Conservation (phyloP, 2,797 vertebrate genomes). For the Sebastes wilsoni region DNA sequence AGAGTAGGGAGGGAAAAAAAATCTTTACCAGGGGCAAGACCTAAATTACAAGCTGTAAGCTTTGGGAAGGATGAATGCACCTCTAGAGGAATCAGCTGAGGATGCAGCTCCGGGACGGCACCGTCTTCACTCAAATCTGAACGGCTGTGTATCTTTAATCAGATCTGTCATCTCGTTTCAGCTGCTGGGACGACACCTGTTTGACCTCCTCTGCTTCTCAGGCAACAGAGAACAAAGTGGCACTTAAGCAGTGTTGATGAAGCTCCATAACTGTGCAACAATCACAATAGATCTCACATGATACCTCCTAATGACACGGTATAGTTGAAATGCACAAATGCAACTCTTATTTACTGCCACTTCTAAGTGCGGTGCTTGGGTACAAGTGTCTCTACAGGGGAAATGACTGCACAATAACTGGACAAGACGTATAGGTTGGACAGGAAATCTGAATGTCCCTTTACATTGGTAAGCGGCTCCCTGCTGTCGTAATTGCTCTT, state of each 20-base stretch:
- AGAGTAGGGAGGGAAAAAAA: conserved; percentile 11
- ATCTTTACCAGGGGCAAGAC: conserved; percentile 28
- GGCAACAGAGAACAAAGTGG: conserved; percentile 24
- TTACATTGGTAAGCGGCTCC: conserved; percentile 32
- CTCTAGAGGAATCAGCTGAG: conserved; percentile 26
- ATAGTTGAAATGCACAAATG: conserved; percentile 8
- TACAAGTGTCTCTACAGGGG: not conserved
- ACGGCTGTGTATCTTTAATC: conserved; percentile 49
- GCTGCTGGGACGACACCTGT: conserved; percentile 24
- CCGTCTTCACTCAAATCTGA: conserved; percentile 43
- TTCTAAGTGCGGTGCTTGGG: not conserved
- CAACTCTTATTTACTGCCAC: not conserved
- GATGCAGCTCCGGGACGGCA: conserved; percentile 5
- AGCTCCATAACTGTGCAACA: not conserved
- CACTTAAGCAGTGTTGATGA: not conserved
- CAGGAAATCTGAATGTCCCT: conserved; percentile 30
- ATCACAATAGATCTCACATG: conserved; percentile 9
- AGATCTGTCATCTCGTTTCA: conserved; percentile 56
- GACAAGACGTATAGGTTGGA: conserved; percentile 7
- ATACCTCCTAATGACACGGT: not conserved
- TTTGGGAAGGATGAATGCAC: conserved; percentile 37
- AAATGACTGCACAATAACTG: conserved; percentile 12
- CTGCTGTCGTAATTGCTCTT: conserved; percentile 45
- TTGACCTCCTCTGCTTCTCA: conserved; percentile 46
- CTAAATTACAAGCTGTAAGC: conserved; percentile 35